Conservation (phyloP, 2,888 invertebrate genomes). For the Drosophila formosana region DNA sequence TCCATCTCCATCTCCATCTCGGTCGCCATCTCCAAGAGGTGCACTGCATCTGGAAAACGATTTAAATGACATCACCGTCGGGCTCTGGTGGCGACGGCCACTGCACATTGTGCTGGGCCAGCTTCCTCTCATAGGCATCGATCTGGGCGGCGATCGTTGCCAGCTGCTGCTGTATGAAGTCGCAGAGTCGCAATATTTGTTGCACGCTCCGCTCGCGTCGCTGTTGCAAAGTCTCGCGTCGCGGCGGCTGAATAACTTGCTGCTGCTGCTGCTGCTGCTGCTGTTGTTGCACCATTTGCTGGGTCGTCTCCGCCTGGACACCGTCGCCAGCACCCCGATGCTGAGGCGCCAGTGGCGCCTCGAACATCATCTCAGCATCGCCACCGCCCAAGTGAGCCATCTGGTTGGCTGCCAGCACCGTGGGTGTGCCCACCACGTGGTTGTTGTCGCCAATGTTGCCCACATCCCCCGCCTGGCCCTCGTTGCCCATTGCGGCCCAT, state of each 20-base stretch:
- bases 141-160: slow-evolving; percentile 31
- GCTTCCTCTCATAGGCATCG: slow-evolving; percentile 34
- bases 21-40: slow-evolving; percentile 4
- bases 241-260: slow-evolving; percentile 40
- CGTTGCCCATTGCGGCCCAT: slow-evolving; percentile 6
- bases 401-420: slow-evolving; percentile 16
- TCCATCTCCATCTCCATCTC: neutral
- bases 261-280: slow-evolving; percentile 30
- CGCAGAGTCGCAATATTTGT: slow-evolving; percentile 39
- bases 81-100: slow-evolving; percentile 39
- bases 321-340: slow-evolving; percentile 44
- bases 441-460: slow-evolving; percentile 44
- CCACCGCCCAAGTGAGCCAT: slow-evolving; percentile 48
- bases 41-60: neutral
- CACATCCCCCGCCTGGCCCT: slow-evolving; percentile 39
- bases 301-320: neutral
- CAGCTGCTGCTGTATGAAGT: slow-evolving; percentile 45
- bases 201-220: slow-evolving; percentile 46
- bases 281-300: neutral
- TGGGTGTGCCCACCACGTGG: slow-evolving; percentile 46
- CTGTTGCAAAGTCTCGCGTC: slow-evolving; percentile 40
- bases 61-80: slow-evolving; percentile 54
- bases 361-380: slow-evolving; percentile 43
- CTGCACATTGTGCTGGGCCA: slow-evolving; percentile 1
- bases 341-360: slow-evolving; percentile 20